Evolutionary conservation across 2,888 invertebrate genomes (phyloP), one percentile per base, ranked within the genome.

Genomic region (Plagodis dolabraria): DNA sequence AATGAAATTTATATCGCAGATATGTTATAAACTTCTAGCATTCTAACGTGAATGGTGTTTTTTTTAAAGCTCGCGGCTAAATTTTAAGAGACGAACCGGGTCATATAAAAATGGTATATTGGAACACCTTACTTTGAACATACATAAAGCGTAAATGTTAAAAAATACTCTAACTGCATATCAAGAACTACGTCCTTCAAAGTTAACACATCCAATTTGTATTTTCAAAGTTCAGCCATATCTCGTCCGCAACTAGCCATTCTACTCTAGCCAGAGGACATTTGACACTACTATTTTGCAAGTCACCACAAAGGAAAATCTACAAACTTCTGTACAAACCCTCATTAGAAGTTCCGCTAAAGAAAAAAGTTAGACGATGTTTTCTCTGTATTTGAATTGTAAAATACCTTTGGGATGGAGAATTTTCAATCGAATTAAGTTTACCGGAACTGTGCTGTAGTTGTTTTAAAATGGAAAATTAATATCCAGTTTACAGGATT

Each of bases 311-410:
- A 58, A 49, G 45, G 11, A 58, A 53, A 22, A 53, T 46, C 53
- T 35, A 46, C 35, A 47, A 54, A 56, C 55, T 53, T n/a, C 42
- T 52, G 56, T 67, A 69, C 67, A 63, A 22, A 57, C 57, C 63
- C 33, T 46, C 48, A 47, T 43, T 57, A 54, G 42, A 42, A 42
- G 62, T 40, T 54, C 69, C 9, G 8, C 8, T 65, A 48, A 66
- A 64, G 65, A 6, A 60, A 65, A 71, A 70, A 69, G 60, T 35
- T 49, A 9, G 35, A 60, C 60, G 58, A 73, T 73, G 63, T 73
- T 73, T 65, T n/a, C 33, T 64, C 69, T 75, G 60, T 57, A 73
- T 73, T 73, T 75, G 60, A 72, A 73, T 75, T 73, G 64, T 64
- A 73, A 72, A 73, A 65, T 52, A 60, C 53, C 22, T 49, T 33